A percentile compares a stretch with the other conserved stretches of the same genome.
phyloP scores from a whole-genome alignment of 2,888 invertebrate species.

The Nemotelus nigrinus region DNA sequence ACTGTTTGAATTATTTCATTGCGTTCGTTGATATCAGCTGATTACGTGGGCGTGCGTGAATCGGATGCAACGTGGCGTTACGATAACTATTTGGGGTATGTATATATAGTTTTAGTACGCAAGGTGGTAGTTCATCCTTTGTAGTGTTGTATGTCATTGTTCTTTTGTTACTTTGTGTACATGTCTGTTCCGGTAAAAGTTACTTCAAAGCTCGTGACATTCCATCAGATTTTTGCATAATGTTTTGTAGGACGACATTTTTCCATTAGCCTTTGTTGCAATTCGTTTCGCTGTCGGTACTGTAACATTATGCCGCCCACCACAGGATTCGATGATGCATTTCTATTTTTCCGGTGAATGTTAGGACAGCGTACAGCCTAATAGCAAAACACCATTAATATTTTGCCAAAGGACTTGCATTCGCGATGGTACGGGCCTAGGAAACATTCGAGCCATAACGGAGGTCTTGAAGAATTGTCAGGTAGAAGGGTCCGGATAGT shows the following conservation, averaged over 20 bases:
- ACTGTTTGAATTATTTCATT: background rate
- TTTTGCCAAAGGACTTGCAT: conserved; percentile 32
- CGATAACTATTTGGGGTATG: conserved; percentile 7
- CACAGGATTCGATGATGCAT: conserved; percentile 23
- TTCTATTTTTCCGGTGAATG: conserved; percentile 18
- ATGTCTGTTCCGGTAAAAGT: conserved; percentile 3
- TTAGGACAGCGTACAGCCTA: conserved; percentile 2
- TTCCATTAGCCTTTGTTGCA: conserved; percentile 36
- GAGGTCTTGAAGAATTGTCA: conserved; percentile 38
- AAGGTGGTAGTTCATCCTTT: conserved; percentile 9
- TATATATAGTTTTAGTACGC: background rate
- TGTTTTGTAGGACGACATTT: conserved; percentile 16
- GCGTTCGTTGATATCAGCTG: background rate
- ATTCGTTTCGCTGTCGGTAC: background rate
- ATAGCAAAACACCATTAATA: conserved; percentile 37
- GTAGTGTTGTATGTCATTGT: background rate
- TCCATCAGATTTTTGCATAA: conserved; percentile 24
- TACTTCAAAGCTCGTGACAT: conserved; percentile 18
- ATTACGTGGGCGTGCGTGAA: too few relatives aligned
- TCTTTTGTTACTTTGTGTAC: background rate
- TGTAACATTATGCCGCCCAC: background rate
- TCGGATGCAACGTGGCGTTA: too few relatives aligned
- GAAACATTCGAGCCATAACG: conserved; percentile 10
- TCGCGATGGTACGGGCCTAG: conserved; percentile 2
- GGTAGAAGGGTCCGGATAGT: background rate